Evolutionary conservation across 2,113 vertebrate species (phyloP), one percentile per base, ranked within the genome.

Genomic region (Psilopogon haemacephalus): DNA sequence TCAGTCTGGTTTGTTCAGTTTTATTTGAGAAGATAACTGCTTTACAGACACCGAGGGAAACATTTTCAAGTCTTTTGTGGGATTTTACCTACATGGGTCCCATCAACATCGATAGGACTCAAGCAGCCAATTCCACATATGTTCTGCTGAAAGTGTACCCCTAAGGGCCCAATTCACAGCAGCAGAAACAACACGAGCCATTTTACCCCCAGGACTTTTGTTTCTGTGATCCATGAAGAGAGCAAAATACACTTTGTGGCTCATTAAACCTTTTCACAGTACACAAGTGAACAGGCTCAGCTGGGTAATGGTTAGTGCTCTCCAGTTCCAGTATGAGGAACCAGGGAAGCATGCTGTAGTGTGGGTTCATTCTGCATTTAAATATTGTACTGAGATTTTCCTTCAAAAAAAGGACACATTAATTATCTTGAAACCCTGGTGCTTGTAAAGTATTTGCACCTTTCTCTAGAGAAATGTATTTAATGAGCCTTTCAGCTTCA

Each of bases 171-270:
- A 74, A 20, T 55, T 95, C 86, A 42, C 81, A 90, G 86, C 48
- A 28, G 74, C 59, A 92, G 76, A 54, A 93, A 93, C 10, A 95
- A 76, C 81, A 92, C 52, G 35, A 85, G 33, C 32, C 6, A 3
- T 17, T 91, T 48, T 60, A 60, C 63, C 63, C 59, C 20, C 64
- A 80, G 81, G 89, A 71, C 15, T 85, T 70, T 23, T 44, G 24
- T 59, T 89, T 26, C 75, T 0, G 0, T 89, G 71, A 75, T 88
- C 88, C 89, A 78, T 70, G 89, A 86, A 88, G 74, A 75, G 62
- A 94, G 85, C 35, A 93, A 95, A 95, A 73, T 73, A 64, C 56
- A 56, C 84, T 94, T 56, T 83, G 87, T 71, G 93, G 87, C 60
- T 92, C 89, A 88, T 96, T 88, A 91, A 92, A 77, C 56, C 33